Conservation (phyloP, 2,888 invertebrate genomes). For the Phaonia tiefii region DNA sequence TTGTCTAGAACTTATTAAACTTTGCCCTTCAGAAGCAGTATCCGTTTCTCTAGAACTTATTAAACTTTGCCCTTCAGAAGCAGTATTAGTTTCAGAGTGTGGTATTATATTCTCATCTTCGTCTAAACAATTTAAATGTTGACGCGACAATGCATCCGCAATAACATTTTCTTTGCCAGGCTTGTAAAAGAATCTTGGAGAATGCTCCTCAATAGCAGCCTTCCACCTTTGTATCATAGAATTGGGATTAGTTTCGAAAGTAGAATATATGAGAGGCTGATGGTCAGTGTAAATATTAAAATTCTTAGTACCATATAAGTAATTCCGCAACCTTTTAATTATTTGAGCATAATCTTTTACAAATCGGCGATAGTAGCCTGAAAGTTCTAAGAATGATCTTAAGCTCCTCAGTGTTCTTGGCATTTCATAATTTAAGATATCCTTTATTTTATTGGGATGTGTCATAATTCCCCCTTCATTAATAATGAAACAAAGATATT, state of each 20-base stretch:
- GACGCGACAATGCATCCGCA: constrained; percentile 30
- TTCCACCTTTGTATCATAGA: constrained; percentile 43
- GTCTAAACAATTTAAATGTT: constrained; percentile 32
- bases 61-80: neutral
- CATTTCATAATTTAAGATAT: too few relatives aligned
- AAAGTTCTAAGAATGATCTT: too few relatives aligned
- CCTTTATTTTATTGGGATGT: too few relatives aligned
- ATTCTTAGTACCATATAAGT: constrained; percentile 31
- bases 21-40: neutral
- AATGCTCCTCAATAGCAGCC: constrained; percentile 32
- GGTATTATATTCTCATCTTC: too few relatives aligned
- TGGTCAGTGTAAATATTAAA: constrained; percentile 45
- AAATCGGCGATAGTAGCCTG: too few relatives aligned
- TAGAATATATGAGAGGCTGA: constrained; percentile 30
- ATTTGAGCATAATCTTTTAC: too few relatives aligned
- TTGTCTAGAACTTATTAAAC: too few relatives aligned
- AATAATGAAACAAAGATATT: constrained; percentile 45
- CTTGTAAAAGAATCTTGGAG: constrained; percentile 42
- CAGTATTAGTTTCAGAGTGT: neutral
- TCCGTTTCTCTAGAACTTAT: too few relatives aligned
- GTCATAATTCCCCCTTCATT: too few relatives aligned
- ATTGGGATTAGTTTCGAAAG: constrained; percentile 28
- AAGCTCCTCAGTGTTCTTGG: too few relatives aligned
- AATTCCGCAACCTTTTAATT: constrained; percentile 41
- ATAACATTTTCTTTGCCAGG: too few relatives aligned